Conservation (phyloP, 2,888 invertebrate species). For the Sesia bembeciformis region DNA sequence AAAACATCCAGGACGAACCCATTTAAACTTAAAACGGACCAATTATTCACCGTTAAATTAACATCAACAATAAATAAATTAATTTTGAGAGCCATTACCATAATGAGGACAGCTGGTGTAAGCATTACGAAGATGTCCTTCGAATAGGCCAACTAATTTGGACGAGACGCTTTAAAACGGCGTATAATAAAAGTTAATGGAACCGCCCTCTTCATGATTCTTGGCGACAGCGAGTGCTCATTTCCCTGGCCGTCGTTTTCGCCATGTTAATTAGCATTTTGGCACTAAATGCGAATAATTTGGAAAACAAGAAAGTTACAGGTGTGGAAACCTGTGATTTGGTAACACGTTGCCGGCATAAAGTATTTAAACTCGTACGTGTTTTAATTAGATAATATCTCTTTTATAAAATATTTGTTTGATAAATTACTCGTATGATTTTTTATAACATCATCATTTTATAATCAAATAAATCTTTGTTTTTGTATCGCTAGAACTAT, state of each 20-base stretch:
- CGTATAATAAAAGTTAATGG: constrained; percentile 71
- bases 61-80: constrained; percentile 36
- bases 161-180: constrained; percentile 65
- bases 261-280: constrained; percentile 69
- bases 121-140: constrained; percentile 41
- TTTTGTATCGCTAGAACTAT: too few species aligned
- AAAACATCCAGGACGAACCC: background rate
- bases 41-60: constrained; percentile 10
- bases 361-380: background rate
- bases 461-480: too few species aligned
- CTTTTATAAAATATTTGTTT: too few species aligned
- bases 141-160: constrained; percentile 69
- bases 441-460: too few species aligned
- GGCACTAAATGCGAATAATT: constrained; percentile 63
- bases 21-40: background rate
- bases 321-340: constrained; percentile 9
- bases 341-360: constrained; percentile 3
- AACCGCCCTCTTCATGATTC: constrained; percentile 60
- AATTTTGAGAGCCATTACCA: constrained; percentile 39
- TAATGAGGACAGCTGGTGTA: constrained; percentile 43
- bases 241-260: constrained; percentile 53
- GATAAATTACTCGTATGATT: too few species aligned
- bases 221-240: constrained; percentile 58
- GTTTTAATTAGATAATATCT: background rate
- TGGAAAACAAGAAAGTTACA: constrained; percentile 32